Evolutionary conservation across 2,888 invertebrate species (phyloP).

Genomic region (Parnassius smintheus): DNA sequence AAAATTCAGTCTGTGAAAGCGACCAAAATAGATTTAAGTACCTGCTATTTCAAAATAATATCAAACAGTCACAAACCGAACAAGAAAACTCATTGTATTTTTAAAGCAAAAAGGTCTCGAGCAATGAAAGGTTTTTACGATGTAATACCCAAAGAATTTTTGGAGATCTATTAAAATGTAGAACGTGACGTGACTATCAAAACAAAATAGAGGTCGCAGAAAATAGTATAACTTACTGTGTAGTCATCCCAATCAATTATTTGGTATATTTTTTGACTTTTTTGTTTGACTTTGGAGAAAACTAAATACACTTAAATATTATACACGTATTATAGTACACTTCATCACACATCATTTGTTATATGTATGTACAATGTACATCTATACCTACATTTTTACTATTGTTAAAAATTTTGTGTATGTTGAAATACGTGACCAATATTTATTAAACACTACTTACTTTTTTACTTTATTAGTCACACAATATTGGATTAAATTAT

Average conservation of each 20-base stretch:
- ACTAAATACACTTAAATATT: too few relatives aligned
- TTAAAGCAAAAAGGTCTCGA: constrained; percentile 11
- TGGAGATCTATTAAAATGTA: constrained; percentile 18
- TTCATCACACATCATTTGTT: too few relatives aligned
- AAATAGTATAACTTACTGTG: neutral
- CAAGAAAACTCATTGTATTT: constrained; percentile 15
- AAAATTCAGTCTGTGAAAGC: neutral
- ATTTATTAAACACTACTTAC: too few relatives aligned
- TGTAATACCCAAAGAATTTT: constrained; percentile 19
- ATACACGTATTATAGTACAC: too few relatives aligned
- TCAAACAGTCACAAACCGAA: neutral
- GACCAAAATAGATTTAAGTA: constrained; percentile 2
- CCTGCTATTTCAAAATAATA: constrained; percentile 2
- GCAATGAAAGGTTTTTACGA: constrained; percentile 20
- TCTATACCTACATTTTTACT: too few relatives aligned
- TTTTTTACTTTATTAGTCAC: too few relatives aligned
- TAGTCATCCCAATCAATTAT: neutral
- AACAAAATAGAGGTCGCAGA: constrained; percentile 1
- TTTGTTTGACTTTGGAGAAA: too few relatives aligned
- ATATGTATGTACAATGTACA: too few relatives aligned
- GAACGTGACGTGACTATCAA: constrained; percentile 10
- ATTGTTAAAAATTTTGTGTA: too few relatives aligned
- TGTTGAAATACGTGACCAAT: too few relatives aligned
- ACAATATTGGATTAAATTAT: too few relatives aligned
- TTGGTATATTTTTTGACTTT: neutral